These are phyloP conservation scores for Gymnogyps californianus DNA, from an alignment of 2,113 vertebrate genomes.

Conservation along the genomic window DNA sequence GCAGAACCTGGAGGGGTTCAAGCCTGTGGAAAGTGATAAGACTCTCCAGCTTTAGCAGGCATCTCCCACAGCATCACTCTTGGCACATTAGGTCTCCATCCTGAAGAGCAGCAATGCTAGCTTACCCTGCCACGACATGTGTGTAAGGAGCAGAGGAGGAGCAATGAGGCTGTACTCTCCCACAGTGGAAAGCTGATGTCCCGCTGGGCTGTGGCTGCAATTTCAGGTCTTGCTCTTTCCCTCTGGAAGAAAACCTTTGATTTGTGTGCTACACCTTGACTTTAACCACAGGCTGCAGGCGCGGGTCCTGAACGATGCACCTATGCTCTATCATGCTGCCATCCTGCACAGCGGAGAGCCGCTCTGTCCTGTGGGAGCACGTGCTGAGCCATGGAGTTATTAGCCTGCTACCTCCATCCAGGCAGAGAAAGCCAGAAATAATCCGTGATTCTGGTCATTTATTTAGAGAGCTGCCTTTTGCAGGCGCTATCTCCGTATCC, in stretches of 20 bases:
- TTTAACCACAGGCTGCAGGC: not conserved
- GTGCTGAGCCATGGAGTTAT: not conserved
- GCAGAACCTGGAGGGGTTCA: not conserved
- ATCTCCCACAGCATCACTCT: not conserved
- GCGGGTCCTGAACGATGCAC: not conserved
- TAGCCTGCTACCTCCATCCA: not conserved
- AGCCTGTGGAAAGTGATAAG: not conserved
- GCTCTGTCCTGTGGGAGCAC: not conserved
- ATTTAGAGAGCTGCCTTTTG: not conserved
- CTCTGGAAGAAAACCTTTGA: not conserved
- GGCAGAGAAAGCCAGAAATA: not conserved
- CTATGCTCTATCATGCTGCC: not conserved
- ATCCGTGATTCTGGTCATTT: not conserved
- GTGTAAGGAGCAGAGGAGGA: not conserved
- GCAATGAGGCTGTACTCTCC: not conserved
- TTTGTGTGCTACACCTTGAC: not conserved
- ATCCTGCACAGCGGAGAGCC: not conserved
- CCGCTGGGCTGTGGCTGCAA: not conserved
- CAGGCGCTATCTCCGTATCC: not conserved
- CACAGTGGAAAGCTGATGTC: not conserved
- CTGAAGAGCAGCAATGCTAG: not conserved
- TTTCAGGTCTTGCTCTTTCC: not conserved
- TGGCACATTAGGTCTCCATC: not conserved
- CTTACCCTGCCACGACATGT: rapidly evolving
- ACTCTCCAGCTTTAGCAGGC: not conserved